Base-by-base conservation (phyloP, 2,113 vertebrate genomes). In the Lepus americanus region DNA sequence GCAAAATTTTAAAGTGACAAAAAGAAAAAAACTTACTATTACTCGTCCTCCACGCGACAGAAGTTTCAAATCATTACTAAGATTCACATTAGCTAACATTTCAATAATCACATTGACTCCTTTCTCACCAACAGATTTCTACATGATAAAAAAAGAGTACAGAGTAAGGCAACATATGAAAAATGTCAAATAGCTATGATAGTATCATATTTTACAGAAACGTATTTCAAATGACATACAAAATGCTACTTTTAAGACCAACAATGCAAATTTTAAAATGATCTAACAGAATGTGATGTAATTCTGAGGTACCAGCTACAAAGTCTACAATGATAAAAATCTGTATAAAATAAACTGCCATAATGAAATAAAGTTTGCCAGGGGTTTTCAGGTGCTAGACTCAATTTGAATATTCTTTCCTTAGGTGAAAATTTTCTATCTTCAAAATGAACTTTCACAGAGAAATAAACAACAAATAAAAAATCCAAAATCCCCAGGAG, bases 81-180 rank as follows among this genome's bases (percentile, higher is more conserved):
- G 99, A 97, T 99, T 99, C 78, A 99, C 64, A 10, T 99, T 99
- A 0, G 99, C 98, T 95, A 99, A 97, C 99, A 99, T 99, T 98
- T 99, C 99, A 90, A 99, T 95, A n/a, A 99, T 98, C 69, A 99
- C 98, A 94, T 99, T 94, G 0, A 99, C 95, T 39, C 99, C 99
- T 64, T 89, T 73, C 0, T 95, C 98, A 31, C 92, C 98, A 85
- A 98, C 98, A 78, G 98, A 98, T 39, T 98, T 98, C 99, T 99
- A 88, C 1, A 76, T 23, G 72, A 81, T 29, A 90, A 49, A 94
- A 44, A 94, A 95, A 78, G 22, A 94, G 87, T 9, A 20, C 12
- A 89, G 25, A 94, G 9, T 33, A 22, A 93, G 76, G 82, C 31
- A 78, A 59, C 20, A 82, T 80, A 23, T 51, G 13, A 44, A 81